Base-by-base conservation (phyloP, 2,113 vertebrate species). In the Plectropomus leopardus region DNA sequence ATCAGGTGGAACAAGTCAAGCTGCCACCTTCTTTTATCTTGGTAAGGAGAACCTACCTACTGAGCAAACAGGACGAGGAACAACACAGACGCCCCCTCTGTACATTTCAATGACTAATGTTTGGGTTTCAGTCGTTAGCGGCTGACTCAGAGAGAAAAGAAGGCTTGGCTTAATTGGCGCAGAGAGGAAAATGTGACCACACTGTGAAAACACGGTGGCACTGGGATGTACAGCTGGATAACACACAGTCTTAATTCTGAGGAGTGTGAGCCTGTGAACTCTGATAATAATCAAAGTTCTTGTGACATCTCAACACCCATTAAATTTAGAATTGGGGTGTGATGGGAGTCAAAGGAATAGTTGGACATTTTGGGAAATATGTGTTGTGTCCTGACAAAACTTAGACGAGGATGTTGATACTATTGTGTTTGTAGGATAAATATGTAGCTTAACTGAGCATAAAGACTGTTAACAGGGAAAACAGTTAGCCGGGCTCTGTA, bases 1-100 rank as follows among this genome's bases (percentile, higher is more conserved):
- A 86, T 75, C 84, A 83, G 76, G 86, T 57, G 82, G 80, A 89
- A 69, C 86, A 16, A 86, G 89, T 91, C 80, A 55, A 44, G 24
- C 74, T 0, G 78, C 80, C 47, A 23, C 79, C 79, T 78, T 84
- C 67, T 83, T 77, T 72, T 28, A 70, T 78, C 36, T 64, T 50
- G 48, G 34, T 61, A 51, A 42, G 32, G 66, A 10, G 26, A 87
- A 72, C 64, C 57, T 40, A 28, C 30, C 66, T 72, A 3, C 72
- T 61, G 73, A 64, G 67, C 57, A 84, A 90, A 88, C 73, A 86
- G 51, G 14, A 1, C 15, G 13, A 44, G 65, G 79, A 67, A 53
- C 30, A 60, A 21, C 63, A 72, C 65, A 9, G 55, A 60, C 78
- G 30, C 40, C 82, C 48, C 65, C 72, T 63, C 44, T 55, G 50